Evolutionary conservation across 2,888 invertebrate genomes (phyloP).

Genomic region (Euplexia lucipara): DNA sequence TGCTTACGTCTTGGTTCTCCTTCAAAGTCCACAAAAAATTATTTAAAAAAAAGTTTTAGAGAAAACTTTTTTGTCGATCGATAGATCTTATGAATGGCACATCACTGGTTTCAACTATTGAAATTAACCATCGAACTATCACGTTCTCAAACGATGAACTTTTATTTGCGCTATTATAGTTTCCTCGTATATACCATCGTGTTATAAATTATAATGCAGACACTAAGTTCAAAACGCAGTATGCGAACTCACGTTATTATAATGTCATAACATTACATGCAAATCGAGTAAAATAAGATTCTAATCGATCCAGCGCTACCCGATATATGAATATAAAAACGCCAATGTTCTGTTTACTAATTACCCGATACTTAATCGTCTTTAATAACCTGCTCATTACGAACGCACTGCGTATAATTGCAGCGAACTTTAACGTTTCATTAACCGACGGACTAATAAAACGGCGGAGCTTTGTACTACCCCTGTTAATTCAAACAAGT

Average conservation of each 20-base stretch:
- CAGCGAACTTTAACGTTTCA: constrained; percentile 53
- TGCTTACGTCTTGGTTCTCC: too few relatives aligned
- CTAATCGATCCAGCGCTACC: constrained; percentile 34
- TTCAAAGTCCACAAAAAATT: too few relatives aligned
- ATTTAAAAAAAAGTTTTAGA: too few relatives aligned
- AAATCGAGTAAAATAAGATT: constrained; percentile 58
- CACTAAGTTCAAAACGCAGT: constrained; percentile 51
- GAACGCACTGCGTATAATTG: constrained; percentile 57
- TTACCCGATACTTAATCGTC: constrained; percentile 59
- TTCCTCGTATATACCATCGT: constrained; percentile 34
- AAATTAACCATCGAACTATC: constrained; percentile 61
- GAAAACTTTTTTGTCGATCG: neutral
- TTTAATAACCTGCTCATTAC: constrained; percentile 48
- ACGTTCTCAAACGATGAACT: constrained; percentile 57
- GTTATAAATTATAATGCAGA: constrained; percentile 44
- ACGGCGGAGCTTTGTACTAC: constrained; percentile 47
- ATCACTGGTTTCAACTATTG: constrained; percentile 40
- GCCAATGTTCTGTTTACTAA: constrained; percentile 37
- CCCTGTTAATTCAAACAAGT: constrained; percentile 64
- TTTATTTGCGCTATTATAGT: constrained; percentile 56
- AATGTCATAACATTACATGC: constrained; percentile 63
- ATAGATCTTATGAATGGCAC: neutral
- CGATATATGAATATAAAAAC: constrained; percentile 46
- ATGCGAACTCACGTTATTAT: constrained; percentile 48
- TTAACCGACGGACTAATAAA: constrained; percentile 58